Conservation (phyloP, 2,113 vertebrate genomes). For the Neotoma lepida region DNA sequence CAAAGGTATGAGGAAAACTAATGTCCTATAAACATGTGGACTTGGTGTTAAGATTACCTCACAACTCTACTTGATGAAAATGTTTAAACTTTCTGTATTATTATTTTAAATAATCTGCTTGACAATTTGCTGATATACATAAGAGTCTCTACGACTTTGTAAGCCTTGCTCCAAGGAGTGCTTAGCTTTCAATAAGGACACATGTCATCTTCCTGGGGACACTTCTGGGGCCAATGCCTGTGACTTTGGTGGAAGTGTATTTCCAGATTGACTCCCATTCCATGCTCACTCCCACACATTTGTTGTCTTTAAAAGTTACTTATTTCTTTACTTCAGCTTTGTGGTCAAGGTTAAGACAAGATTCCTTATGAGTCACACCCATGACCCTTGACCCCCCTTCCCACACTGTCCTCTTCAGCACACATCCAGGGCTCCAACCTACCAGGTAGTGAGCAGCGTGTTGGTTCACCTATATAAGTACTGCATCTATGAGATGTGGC, state of each 20-base stretch:
- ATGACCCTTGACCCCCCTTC: accelerated
- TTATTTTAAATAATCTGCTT: background rate
- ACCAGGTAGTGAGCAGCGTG: too few relatives aligned
- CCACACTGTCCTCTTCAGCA: background rate
- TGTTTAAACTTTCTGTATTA: background rate
- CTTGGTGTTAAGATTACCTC: background rate
- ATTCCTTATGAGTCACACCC: accelerated
- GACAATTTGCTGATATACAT: background rate
- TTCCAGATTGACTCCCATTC: background rate
- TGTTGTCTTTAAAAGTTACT: background rate
- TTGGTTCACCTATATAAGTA: background rate
- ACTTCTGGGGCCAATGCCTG: background rate
- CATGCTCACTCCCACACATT: background rate
- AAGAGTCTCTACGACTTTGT: background rate
- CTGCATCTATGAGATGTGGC: background rate
- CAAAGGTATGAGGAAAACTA: background rate
- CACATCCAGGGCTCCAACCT: accelerated
- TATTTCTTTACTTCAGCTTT: background rate
- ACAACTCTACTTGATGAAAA: background rate
- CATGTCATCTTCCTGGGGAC: background rate
- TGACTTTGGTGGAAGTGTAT: too few relatives aligned
- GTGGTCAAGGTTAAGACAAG: background rate
- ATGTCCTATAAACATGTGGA: background rate
- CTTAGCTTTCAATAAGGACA: background rate
- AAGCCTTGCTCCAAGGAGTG: background rate